Percentiles rank a stretch among this genome's conserved stretches.
These are phyloP conservation scores for Myotis planiceps DNA, from an alignment of 2,797 vertebrate species.

Conservation along the genomic window DNA sequence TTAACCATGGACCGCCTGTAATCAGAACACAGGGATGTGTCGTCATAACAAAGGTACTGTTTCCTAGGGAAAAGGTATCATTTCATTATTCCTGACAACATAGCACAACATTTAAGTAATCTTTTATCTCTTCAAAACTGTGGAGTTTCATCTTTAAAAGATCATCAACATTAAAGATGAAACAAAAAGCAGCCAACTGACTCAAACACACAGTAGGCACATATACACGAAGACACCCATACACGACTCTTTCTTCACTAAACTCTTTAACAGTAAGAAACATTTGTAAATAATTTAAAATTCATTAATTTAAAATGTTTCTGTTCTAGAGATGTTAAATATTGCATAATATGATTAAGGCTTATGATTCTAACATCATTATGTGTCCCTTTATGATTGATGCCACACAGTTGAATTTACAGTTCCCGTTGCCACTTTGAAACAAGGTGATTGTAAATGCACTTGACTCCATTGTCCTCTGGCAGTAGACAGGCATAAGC, in stretches of 20 bases:
- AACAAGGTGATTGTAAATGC: neutral
- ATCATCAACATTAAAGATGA: neutral
- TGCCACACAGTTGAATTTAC: neutral
- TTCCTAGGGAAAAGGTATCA: neutral
- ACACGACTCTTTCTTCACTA: neutral
- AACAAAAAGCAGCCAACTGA: neutral
- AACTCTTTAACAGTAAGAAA: neutral
- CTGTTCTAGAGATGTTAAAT: neutral
- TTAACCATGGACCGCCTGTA: neutral
- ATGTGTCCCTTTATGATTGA: neutral
- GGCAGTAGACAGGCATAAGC: neutral
- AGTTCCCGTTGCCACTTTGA: neutral
- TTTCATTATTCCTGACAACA: neutral
- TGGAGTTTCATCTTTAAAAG: neutral
- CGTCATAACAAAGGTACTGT: neutral
- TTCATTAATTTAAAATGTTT: constrained; percentile 9
- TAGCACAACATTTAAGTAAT: neutral
- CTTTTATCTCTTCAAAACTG: neutral
- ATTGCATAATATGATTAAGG: neutral
- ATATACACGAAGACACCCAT: accelerated
- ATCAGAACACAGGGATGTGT: neutral
- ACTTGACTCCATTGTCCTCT: neutral
- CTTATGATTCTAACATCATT: neutral
- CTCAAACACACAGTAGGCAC: neutral
- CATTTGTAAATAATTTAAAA: neutral